Base-by-base conservation (phyloP, 1,140 invertebrate genomes). In the Lysiphlebus fabarum region DNA sequence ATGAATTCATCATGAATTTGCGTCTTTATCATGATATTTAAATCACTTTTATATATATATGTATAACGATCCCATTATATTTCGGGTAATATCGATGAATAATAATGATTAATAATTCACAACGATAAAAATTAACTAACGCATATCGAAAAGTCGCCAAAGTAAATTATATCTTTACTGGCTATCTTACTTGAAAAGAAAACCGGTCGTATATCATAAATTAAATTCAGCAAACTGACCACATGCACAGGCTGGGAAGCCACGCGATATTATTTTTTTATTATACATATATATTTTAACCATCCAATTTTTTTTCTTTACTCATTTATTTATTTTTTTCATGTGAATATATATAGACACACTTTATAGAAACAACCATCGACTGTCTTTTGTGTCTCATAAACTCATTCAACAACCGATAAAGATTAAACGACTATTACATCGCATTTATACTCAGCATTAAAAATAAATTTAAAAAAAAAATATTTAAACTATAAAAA, bases 101-200 rank as follows among this genome's bases (percentile, higher is more conserved):
- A 57, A 48, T 48, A 57, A 57, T 26, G 26, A 57, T 11, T 34
- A 44, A 47, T 10, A 9, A 5, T 1, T 7, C 7, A 14, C 6
- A 12, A 11, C 11, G 10, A 11, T 48, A 57, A 57, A 54, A 54
- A 54, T 54, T 42, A 57, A 48, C 48, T 38, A 37, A 37, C 34
- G 36, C 45, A 48, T 44, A 34, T 37, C 55, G 55, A 57, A 57
- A 57, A 48, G 36, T 57, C 45, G 55, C 44, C 49, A 17, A 44
- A 40, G 55, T 57, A 57, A 57, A 57, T 57, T 57, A 57, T 57
- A 48, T 57, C 45, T 57, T 9, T 8, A 45, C 53, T 55, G 53
- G 45, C 42, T 41, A 45, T 55, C 42, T 45, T 41, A 51, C 36
- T 37, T 9, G 37, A 37, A 34, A 51, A 36, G 38, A 36, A 33